phyloP scores from a whole-genome alignment of 1,140 invertebrate species.

The Plectus sambesii region DNA sequence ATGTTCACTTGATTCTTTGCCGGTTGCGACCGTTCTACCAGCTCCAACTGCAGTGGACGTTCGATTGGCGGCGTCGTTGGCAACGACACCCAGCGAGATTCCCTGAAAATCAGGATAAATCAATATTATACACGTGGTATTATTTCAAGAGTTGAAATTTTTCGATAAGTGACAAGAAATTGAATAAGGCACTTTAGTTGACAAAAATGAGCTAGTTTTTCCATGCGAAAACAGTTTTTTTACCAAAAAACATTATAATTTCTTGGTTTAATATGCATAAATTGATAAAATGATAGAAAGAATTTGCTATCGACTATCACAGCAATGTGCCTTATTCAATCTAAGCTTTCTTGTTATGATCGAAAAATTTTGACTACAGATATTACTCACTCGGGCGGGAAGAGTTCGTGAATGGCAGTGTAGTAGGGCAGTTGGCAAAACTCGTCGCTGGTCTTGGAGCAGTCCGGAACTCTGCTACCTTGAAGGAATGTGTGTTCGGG shows the following conservation, averaged over 20 bases:
- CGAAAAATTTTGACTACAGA: no score
- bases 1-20: slow-evolving; percentile 32
- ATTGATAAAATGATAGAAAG: no score
- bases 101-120: slow-evolving; percentile 9
- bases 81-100: slow-evolving; percentile 42
- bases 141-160: no score
- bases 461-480: slow-evolving; percentile 33
- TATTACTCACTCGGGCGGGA: slow-evolving; percentile 36
- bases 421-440: slow-evolving; percentile 44
- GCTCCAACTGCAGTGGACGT: slow-evolving; percentile 26
- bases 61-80: slow-evolving; percentile 26
- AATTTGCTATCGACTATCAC: no score
- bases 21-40: slow-evolving; percentile 26
- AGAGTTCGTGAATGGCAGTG: slow-evolving; percentile 41
- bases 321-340: no score
- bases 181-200: no score
- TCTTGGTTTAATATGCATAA: no score
- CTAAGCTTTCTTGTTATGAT: no score
- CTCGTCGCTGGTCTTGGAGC: slow-evolving; percentile 35
- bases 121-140: slow-evolving; percentile 10
- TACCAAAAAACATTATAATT: no score
- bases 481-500: slow-evolving; percentile 43
- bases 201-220: no score
- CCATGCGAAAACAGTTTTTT: no score
- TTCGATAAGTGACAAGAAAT: no score